Conservation (phyloP, 1,140 invertebrate species). For the Cydia splendana region DNA sequence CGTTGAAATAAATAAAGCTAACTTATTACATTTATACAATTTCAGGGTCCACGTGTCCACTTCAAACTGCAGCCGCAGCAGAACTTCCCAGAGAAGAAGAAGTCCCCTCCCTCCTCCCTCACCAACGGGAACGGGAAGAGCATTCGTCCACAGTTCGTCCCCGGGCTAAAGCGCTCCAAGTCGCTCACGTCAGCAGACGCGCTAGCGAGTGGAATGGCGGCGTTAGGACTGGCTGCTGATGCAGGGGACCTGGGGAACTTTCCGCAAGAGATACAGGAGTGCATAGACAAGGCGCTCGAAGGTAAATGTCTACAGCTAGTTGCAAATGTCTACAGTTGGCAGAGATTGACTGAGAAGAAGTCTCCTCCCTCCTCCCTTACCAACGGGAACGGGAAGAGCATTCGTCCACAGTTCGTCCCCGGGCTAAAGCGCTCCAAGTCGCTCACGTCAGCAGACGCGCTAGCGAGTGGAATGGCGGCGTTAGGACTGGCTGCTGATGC, state of each 20-base stretch:
- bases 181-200: slow-evolving; percentile 87
- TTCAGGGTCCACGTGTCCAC: slow-evolving; percentile 80
- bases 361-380: slow-evolving; percentile 67
- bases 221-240: slow-evolving; percentile 82
- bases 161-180: slow-evolving; percentile 89
- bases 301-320: slow-evolving; percentile 63
- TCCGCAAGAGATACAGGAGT: slow-evolving; percentile 84
- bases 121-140: slow-evolving; percentile 70
- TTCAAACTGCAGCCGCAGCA: slow-evolving; percentile 77
- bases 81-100: slow-evolving; percentile 70
- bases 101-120: slow-evolving; percentile 70
- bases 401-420: slow-evolving; percentile 71
- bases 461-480: slow-evolving; percentile 82
- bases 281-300: slow-evolving; percentile 86
- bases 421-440: slow-evolving; percentile 91
- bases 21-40: slow-evolving; percentile 23
- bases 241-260: slow-evolving; percentile 88
- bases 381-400: slow-evolving; percentile 69
- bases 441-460: slow-evolving; percentile 85
- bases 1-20: not conserved
- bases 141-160: slow-evolving; percentile 68
- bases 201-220: slow-evolving; percentile 82
- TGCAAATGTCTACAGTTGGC: slow-evolving; percentile 84
- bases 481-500: slow-evolving; percentile 83
- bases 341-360: slow-evolving; percentile 59